Evolutionary conservation across 92 coral and sea anemone species (phyloP).

Genomic region (Montipora capitata): DNA sequence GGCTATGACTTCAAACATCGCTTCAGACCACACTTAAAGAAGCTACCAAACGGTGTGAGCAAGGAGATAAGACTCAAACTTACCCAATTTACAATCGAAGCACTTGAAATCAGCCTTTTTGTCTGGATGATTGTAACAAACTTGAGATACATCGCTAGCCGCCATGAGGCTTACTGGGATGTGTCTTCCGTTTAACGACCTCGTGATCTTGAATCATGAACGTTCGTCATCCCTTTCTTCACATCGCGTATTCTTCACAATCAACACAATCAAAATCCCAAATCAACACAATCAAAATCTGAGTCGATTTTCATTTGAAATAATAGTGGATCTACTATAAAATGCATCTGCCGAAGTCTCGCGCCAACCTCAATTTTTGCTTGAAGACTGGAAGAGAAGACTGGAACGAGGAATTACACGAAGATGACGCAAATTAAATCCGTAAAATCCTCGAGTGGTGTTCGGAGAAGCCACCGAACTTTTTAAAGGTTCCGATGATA

Average conservation of each 20-base stretch:
- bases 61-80: background rate
- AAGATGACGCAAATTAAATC: constrained; percentile 13
- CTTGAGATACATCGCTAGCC: background rate
- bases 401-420: background rate
- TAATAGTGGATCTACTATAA: background rate
- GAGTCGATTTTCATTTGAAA: too few relatives aligned
- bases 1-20: too few relatives aligned
- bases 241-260: background rate
- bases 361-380: constrained; percentile 21
- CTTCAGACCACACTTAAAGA: too few relatives aligned
- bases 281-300: too few relatives aligned
- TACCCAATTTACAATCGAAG: constrained; percentile 45
- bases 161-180: constrained; percentile 9
- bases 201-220: background rate
- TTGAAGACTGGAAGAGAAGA: background rate
- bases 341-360: constrained; percentile 19
- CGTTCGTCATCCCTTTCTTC: background rate
- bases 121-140: constrained; percentile 47
- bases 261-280: too few relatives aligned
- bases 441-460: too few relatives aligned
- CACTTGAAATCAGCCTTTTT: constrained; percentile 57
- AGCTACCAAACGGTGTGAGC: too few relatives aligned
- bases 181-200: background rate
- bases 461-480: too few relatives aligned
- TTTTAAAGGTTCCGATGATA: background rate